phyloP scores from a whole-genome alignment of 2,113 vertebrate genomes.

The Alectura lathami region DNA sequence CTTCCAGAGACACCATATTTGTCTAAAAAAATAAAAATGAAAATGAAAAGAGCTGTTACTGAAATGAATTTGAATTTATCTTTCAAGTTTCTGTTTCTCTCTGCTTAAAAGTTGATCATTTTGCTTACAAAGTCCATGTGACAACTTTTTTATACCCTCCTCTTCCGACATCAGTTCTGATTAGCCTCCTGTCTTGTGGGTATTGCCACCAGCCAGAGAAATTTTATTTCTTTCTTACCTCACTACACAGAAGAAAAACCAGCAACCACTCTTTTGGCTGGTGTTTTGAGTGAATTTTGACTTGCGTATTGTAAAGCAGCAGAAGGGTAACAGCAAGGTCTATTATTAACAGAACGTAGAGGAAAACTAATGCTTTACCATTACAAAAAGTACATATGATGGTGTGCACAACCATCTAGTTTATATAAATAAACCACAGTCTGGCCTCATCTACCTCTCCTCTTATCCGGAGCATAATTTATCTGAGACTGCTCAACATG shows the following conservation, averaged over 20 bases:
- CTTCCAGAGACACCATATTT: slow-evolving; percentile 98
- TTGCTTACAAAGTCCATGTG: neutral
- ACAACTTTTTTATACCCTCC: neutral
- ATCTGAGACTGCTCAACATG: neutral
- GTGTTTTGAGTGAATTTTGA: neutral
- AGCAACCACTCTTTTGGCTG: neutral
- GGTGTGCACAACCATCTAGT: neutral
- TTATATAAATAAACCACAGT: neutral
- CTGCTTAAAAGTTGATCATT: neutral
- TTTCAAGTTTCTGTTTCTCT: neutral
- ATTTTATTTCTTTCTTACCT: neutral
- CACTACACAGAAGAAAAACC: neutral
- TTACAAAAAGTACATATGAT: neutral
- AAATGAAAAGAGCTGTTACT: neutral
- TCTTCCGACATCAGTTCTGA: neutral
- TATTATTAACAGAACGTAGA: neutral
- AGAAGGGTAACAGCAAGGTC: neutral
- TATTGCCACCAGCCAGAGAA: neutral
- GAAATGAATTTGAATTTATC: neutral
- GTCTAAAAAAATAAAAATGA: slow-evolving; percentile 77
- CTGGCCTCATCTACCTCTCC: neutral
- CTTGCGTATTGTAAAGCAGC: neutral
- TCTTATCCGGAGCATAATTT: neutral
- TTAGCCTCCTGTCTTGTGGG: neutral
- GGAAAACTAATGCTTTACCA: neutral